Base-by-base conservation (phyloP, 2,797 vertebrate species). In the Melanotaenia trifasciata region DNA sequence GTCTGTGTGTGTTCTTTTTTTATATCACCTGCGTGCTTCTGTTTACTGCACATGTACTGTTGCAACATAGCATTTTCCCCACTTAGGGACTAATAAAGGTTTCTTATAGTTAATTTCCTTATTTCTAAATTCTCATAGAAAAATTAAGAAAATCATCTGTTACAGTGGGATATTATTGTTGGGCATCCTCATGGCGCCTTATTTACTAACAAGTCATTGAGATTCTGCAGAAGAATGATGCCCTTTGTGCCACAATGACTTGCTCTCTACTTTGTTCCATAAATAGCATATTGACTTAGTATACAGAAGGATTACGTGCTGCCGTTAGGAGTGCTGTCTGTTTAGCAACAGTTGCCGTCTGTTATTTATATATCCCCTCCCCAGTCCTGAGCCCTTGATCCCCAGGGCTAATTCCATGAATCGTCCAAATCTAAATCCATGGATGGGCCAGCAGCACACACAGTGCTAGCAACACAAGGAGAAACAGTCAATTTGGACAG, bases 391-490 rank as follows among this genome's bases (percentile, higher is more conserved):
- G 90, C 90, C 85, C 83, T 91, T 93, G 90, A 94, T 93, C 92
- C 94, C 36, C 79, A 62, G 66, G 76, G 93, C 92, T 94, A 94
- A 94, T 94, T 94, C 94, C 88, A 89, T 84, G 87, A 91, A 89
- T 92, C 81, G 85, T 70, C 85, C 90, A 91, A 94, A 93, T 94
- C 91, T 93, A 94, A 94, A 93, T 94, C 91, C 92, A 91, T 86
- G 74, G 85, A 88, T 81, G 79, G 70, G 85, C 87, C 70, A 66
- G 76, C 45, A 63, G 74, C 74, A 68, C 69, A 70, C 66, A 78
- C 58, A 68, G 56, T 73, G 79, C 78, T 64, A 64, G 72, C n/a
- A 47, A 70, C 12, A 32, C 14, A 67, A 28, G 56, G 60, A 67
- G 67, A 61, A 28, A 40, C n/a, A 71, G 63, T 51, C n/a, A 36